These are phyloP conservation scores for Microdon myrmicae DNA, from an alignment of 2,888 invertebrate genomes.

Conservation along the genomic window DNA sequence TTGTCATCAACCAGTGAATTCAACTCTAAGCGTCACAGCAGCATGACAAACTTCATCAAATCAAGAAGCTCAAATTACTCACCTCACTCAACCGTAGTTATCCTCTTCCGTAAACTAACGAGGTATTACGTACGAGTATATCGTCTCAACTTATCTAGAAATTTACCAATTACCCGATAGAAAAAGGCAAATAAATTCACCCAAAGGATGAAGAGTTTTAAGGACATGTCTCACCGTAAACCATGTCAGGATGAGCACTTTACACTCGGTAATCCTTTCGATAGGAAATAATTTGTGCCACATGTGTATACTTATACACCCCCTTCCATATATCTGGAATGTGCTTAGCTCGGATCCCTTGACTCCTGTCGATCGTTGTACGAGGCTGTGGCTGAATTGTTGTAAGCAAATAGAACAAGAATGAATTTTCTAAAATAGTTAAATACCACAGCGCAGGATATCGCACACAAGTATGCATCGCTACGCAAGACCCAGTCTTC, in stretches of 20 bases:
- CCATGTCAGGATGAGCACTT: conserved; percentile 26
- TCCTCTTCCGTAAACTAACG: too few species aligned
- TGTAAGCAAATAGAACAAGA: conserved; percentile 11
- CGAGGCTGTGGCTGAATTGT: conserved; percentile 18
- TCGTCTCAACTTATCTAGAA: too few species aligned
- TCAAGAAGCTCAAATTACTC: too few species aligned
- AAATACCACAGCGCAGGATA: conserved; percentile 30
- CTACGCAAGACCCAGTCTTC: conserved; percentile 22
- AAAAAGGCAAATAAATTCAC: too few species aligned
- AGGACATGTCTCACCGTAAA: too few species aligned
- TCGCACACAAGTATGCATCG: conserved; percentile 36
- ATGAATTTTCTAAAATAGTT: conserved; percentile 31
- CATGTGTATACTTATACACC: conserved; percentile 1
- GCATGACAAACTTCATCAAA: too few species aligned
- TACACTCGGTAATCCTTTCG: conserved; percentile 32
- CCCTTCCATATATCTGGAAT: neutral
- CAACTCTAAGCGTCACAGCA: too few species aligned
- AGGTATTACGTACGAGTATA: too few species aligned
- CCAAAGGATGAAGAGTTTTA: too few species aligned
- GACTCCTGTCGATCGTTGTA: conserved; percentile 1
- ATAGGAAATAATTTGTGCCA: conserved; percentile 25
- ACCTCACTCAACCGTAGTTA: too few species aligned
- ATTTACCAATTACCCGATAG: too few species aligned
- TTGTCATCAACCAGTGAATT: too few species aligned
- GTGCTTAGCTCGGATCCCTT: conserved; percentile 5